These are phyloP conservation scores for Oreochromis grahami DNA, from an alignment of 2,797 vertebrate species.

Conservation along the genomic window DNA sequence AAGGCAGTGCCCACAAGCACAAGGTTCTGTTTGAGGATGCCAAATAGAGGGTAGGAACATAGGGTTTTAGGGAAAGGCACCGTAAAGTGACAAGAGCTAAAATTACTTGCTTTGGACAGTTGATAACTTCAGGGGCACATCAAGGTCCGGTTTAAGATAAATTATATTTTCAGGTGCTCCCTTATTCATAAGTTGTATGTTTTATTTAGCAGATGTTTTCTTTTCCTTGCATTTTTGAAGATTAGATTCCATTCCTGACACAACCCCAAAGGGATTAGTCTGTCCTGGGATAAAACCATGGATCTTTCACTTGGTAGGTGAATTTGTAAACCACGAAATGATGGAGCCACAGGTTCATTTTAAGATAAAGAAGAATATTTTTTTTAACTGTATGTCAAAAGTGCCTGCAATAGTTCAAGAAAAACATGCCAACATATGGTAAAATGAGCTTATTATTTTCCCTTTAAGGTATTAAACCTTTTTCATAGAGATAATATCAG, in stretches of 20 bases:
- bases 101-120: not conserved
- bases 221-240: not conserved
- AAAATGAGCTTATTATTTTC: not conserved
- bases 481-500: not conserved
- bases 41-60: not conserved
- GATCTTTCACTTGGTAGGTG: not conserved
- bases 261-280: not conserved
- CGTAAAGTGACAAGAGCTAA: not conserved
- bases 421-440: not conserved
- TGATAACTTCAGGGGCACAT: not conserved
- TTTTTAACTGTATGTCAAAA: not conserved
- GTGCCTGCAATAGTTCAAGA: not conserved
- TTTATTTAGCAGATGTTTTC: not conserved
- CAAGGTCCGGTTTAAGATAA: not conserved
- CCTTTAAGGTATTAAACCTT: not conserved
- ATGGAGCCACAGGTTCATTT: not conserved
- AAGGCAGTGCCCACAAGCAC: not conserved
- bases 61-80: not conserved
- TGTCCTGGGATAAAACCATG: not conserved
- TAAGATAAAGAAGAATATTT: not conserved
- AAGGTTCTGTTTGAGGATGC: not conserved
- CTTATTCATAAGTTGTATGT: not conserved
- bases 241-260: not conserved
- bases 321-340: accelerated
- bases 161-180: not conserved